phyloP scores from a whole-genome alignment of 2,797 vertebrate species.

The Amphiprion clarkii region DNA sequence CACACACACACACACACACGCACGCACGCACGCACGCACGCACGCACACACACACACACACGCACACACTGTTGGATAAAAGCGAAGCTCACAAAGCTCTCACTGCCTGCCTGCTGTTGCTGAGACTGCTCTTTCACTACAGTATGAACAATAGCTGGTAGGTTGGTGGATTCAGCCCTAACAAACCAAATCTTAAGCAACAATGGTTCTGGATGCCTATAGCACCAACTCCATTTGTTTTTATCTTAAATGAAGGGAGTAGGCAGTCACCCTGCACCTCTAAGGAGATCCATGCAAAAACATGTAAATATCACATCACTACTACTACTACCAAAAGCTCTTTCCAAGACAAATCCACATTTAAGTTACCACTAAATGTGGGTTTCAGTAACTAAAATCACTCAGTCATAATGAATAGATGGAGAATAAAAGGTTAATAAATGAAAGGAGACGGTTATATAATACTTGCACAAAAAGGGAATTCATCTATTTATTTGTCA shows the following conservation, averaged over 20 bases:
- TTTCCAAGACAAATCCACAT: background rate
- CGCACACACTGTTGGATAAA: conserved; percentile 53
- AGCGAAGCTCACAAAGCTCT: conserved; percentile 70
- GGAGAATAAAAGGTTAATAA: background rate
- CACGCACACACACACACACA: conserved; percentile 13
- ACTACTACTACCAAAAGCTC: background rate
- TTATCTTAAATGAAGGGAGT: conserved; percentile 4
- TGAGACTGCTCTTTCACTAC: conserved; percentile 71
- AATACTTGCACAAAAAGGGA: background rate
- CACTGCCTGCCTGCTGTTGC: conserved; percentile 70
- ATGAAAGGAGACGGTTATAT: background rate
- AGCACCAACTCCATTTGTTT: background rate
- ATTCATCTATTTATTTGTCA: background rate
- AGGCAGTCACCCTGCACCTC: background rate
- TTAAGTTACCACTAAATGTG: background rate
- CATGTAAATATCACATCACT: background rate
- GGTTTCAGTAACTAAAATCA: background rate
- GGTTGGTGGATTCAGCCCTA: conserved; percentile 42
- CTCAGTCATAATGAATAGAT: background rate
- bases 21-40: background rate
- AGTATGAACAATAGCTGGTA: conserved; percentile 56
- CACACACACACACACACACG: background rate
- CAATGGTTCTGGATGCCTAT: conserved; percentile 12
- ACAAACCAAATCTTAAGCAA: conserved; percentile 45
- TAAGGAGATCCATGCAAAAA: background rate